Evolutionary conservation across 2,113 vertebrate species (phyloP).

Genomic region (Notiomystis cincta): DNA sequence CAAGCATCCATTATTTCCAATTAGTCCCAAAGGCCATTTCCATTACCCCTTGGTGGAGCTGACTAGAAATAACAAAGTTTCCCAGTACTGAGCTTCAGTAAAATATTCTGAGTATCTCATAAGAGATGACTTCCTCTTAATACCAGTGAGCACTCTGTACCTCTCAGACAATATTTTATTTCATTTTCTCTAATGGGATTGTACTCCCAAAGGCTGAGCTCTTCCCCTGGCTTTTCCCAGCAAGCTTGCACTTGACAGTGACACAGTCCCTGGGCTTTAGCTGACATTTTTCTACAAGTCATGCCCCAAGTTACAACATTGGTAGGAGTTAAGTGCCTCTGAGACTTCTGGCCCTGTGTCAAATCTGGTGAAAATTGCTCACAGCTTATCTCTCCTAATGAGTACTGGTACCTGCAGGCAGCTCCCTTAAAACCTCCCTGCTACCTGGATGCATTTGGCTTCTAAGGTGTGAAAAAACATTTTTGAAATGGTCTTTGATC

Average conservation of each 20-base stretch:
- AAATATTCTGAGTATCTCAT: not conserved
- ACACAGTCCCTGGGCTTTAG: not conserved
- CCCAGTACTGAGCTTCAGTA: not conserved
- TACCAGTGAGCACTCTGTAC: not conserved
- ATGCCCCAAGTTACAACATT: not conserved
- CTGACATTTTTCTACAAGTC: not conserved
- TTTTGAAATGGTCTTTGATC: not conserved
- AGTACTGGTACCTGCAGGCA: not conserved
- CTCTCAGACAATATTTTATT: not conserved
- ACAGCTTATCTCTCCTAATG: not conserved
- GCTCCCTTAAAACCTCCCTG: not conserved
- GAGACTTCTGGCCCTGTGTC: not conserved
- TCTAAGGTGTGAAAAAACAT: not conserved
- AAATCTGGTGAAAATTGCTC: not conserved
- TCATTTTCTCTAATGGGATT: not conserved
- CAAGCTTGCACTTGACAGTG: not conserved
- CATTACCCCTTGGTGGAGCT: constrained; percentile 6
- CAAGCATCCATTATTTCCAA: constrained; percentile 11
- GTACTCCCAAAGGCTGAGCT: not conserved
- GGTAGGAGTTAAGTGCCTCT: not conserved
- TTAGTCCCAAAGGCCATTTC: constrained; percentile 49
- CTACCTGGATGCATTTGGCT: not conserved
- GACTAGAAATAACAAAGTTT: not conserved
- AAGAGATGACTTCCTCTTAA: not conserved
- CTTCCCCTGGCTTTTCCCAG: not conserved